Conservation (phyloP, 2,797 vertebrate genomes). For the Poeciliopsis infans region DNA sequence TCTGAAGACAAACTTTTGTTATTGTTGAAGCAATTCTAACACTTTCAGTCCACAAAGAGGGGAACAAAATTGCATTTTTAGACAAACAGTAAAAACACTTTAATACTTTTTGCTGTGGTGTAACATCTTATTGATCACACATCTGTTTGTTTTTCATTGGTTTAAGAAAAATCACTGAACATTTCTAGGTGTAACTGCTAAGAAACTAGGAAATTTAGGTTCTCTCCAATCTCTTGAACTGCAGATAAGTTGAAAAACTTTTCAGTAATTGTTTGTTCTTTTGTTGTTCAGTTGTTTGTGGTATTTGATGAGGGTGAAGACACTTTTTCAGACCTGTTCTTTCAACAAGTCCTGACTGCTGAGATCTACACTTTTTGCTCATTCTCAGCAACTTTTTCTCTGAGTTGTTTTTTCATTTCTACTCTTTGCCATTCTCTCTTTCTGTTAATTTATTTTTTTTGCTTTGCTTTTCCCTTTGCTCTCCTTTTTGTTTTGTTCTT, state of each 20-base stretch:
- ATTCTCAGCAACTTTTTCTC: slow-evolving; percentile 19
- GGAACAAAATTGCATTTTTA: background rate
- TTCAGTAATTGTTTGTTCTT: slow-evolving; percentile 9
- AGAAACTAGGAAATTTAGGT: slow-evolving; percentile 10
- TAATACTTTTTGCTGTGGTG: background rate
- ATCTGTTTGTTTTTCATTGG: slow-evolving; percentile 4
- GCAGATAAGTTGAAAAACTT: slow-evolving; percentile 43
- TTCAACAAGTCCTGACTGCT: slow-evolving; percentile 58
- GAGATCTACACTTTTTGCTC: slow-evolving; percentile 56
- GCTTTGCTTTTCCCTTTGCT: slow-evolving; percentile 30
- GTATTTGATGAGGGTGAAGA: slow-evolving; percentile 47
- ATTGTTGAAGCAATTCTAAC: background rate
- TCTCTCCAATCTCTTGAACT: slow-evolving; percentile 12
- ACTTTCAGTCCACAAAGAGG: background rate
- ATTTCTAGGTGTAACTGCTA: background rate
- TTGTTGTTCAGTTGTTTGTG: slow-evolving; percentile 51
- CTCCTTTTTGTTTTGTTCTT: slow-evolving; percentile 6
- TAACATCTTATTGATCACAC: slow-evolving; percentile 4
- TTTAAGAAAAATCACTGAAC: slow-evolving; percentile 7
- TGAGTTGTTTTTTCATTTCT: slow-evolving; percentile 4
- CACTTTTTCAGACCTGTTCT: slow-evolving; percentile 33
- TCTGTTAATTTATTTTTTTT: slow-evolving; percentile 28
- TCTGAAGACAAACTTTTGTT: background rate
- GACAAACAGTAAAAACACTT: background rate
- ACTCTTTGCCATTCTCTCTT: slow-evolving; percentile 4